Base-by-base conservation (phyloP, 2,113 vertebrate species). In the Campylomormyrus tamandua region DNA sequence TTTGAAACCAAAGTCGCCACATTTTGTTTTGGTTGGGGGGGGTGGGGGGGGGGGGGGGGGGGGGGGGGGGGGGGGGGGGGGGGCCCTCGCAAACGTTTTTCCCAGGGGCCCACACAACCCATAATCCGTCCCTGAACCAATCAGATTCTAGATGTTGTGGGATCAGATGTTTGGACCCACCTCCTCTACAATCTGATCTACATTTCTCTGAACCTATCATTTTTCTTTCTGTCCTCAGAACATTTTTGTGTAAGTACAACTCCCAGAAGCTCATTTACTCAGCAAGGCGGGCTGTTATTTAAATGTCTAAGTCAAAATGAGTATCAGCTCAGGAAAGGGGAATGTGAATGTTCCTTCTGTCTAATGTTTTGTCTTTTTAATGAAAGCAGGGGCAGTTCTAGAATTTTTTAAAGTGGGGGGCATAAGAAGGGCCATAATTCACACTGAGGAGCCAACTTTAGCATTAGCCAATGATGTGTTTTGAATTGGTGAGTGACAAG, bases 251-350 rank as follows among this genome's bases (percentile, higher is more conserved):
- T 56, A 56, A 5, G 52, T 56, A 21, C 52, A 56, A 56, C 52
- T 21, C 52, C 53, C 53, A 56, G 53, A 56, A 56, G 90, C 93
- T 90, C 91, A 92, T 91, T 93, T 90, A 91, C 91, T 92, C 93
- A 94, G 93, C 92, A 92, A 91, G 89, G 89, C 90, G 88, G 93
- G 93, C 93, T 94, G 94, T 95, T 94, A 95, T 90, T 91, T 90
- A 90, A 93, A 92, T 92, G 91, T 94, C 94, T 94, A 94, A 93
- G 91, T 90, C 90, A 87, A 90, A 92, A 91, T 92, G 80, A 39
- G 83, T 31, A 80, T 83, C 5, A n/a, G 62, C 89, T 70, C 24
- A 31, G 62, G 24, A 70, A 31, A 31, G n/a, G n/a, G 62, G 62
- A 35, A 74, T 17, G 27, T 31, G 66, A 31, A 5, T 31, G n/a